Evolutionary conservation across 2,797 vertebrate genomes (phyloP).

Genomic region (Coranthus polyacanthus): DNA sequence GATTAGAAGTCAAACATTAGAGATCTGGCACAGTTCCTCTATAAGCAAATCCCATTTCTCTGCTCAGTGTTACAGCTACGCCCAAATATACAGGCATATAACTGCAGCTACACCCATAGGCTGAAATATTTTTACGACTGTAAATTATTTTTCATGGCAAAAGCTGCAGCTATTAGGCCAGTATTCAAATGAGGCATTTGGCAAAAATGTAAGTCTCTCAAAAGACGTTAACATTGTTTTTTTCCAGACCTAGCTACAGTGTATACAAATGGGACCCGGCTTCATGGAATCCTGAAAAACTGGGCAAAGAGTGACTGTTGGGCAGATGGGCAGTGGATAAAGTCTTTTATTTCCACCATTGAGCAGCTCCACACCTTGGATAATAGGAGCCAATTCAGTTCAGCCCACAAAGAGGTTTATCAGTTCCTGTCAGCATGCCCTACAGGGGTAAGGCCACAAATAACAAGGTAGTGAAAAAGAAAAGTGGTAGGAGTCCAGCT

Average conservation of each 20-base stretch:
- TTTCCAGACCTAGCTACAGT: constrained; percentile 18
- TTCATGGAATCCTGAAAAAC: constrained; percentile 64
- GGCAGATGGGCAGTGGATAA: constrained; percentile 81
- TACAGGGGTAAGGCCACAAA: constrained; percentile 83
- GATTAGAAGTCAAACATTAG: constrained; percentile 69
- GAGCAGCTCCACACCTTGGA: constrained; percentile 85
- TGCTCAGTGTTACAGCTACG: constrained; percentile 38
- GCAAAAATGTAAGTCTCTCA: constrained; percentile 39
- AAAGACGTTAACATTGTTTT: constrained; percentile 33
- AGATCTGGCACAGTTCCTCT: constrained; percentile 59
- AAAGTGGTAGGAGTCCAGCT: constrained; percentile 77
- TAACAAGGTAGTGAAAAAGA: constrained; percentile 82
- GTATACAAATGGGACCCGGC: constrained; percentile 65
- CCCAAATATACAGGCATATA: constrained; percentile 34
- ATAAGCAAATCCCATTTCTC: constrained; percentile 56
- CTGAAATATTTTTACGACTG: constrained; percentile 42
- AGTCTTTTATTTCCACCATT: constrained; percentile 82
- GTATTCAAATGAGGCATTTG: constrained; percentile 61
- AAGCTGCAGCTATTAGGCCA: constrained; percentile 39
- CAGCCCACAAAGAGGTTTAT: constrained; percentile 87
- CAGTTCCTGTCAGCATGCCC: constrained; percentile 85
- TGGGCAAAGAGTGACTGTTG: constrained; percentile 73
- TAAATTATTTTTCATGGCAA: constrained; percentile 56
- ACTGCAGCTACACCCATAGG: constrained; percentile 40
- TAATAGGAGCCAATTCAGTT: constrained; percentile 87